Percentiles rank a stretch among this genome's conserved stretches.
Conservation (phyloP, 2,888 invertebrate species). For the Phytoseiulus persimilis region DNA sequence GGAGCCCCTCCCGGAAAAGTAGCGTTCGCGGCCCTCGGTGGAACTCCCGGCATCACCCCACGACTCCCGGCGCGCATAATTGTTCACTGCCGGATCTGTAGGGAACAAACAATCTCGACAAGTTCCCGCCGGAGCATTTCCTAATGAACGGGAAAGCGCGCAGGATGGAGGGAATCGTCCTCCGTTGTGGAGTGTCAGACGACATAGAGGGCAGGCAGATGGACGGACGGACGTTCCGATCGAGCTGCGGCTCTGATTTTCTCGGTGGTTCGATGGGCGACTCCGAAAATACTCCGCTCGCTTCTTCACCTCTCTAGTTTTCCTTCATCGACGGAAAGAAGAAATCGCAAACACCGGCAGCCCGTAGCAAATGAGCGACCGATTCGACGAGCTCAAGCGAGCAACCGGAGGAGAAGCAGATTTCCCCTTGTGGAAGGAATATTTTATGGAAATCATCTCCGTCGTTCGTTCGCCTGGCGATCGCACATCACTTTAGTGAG, state of each 20-base stretch:
- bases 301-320: not conserved
- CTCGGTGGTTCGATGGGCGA: too few species aligned
- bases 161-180: not conserved
- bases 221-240: too few species aligned
- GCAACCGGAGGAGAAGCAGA: conserved; percentile 20
- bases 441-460: conserved; percentile 38
- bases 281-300: too few species aligned
- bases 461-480: conserved; percentile 9
- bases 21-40: not conserved
- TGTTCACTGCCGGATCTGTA: not conserved
- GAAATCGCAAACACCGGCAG: not conserved
- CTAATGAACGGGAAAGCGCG: not conserved
- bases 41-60: not conserved
- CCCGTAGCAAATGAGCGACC: not conserved
- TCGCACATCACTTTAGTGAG: conserved; percentile 23
- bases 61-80: not conserved
- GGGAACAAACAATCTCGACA: not conserved
- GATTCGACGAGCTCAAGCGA: not conserved
- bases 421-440: conserved; percentile 21
- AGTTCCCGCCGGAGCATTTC: not conserved
- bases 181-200: not conserved
- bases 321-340: not conserved
- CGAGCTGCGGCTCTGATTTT: too few species aligned
- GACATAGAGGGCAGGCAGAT: too few species aligned
- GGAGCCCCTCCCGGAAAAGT: not conserved